Evolutionary conservation across 2,797 vertebrate genomes (phyloP).

Genomic region (Geotria australis): DNA sequence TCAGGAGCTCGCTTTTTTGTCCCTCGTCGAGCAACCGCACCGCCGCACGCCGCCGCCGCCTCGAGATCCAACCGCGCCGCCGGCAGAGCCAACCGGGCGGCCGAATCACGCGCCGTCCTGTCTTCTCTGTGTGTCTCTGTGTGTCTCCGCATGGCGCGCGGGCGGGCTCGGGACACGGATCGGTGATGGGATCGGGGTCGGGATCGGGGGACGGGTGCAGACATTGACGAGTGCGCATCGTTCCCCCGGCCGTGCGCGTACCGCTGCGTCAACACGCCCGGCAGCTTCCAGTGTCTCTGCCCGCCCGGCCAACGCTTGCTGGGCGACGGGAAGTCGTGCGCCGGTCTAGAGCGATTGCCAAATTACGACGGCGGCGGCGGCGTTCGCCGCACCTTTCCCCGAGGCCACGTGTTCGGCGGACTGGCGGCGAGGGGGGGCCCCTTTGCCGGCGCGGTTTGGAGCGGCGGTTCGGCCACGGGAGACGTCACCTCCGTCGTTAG

Average conservation of each 20-base stretch:
- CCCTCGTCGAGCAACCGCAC: no score
- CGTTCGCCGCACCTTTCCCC: conserved; percentile 22
- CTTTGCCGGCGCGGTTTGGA: no score
- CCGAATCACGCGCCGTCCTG: conserved; percentile 10
- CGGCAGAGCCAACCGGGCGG: no score
- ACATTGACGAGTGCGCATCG: conserved; percentile 85
- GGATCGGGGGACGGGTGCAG: conserved; percentile 38
- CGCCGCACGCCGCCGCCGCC: no score
- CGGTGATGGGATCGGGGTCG: conserved; percentile 5
- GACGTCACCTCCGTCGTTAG: no score
- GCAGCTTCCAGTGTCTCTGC: conserved; percentile 59
- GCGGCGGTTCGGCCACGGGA: no score
- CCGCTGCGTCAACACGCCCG: conserved; percentile 58
- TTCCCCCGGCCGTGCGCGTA: conserved; percentile 63
- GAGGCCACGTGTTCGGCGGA: no score
- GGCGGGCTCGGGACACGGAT: conserved; percentile 6
- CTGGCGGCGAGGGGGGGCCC: no score
- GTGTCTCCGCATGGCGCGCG: neutral
- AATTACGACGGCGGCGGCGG: conserved; percentile 32
- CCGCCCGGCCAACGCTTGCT: conserved; percentile 54
- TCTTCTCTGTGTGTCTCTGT: conserved; percentile 15
- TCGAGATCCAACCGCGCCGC: no score
- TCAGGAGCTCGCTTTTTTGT: no score
- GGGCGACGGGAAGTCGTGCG: conserved; percentile 62
- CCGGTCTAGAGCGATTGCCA: conserved; percentile 80